phyloP scores from a whole-genome alignment of 2,888 invertebrate genomes.

The Rapana venosa region DNA sequence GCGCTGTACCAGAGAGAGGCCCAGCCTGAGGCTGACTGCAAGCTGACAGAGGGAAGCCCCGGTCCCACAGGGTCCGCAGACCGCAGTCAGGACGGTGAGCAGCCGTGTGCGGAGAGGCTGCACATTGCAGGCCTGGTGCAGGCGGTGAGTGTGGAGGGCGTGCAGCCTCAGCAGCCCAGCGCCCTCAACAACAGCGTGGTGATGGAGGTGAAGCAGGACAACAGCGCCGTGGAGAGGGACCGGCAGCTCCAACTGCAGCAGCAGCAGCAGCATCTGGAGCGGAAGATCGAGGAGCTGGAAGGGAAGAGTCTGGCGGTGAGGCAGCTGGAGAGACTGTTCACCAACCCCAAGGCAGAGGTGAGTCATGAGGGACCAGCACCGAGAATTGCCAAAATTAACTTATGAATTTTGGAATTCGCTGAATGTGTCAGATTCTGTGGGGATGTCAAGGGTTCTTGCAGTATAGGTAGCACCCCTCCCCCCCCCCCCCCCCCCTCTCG shows the following conservation, averaged over 20 bases:
- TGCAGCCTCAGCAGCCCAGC: not conserved
- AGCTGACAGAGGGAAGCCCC: not conserved
- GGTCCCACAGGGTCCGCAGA: not conserved
- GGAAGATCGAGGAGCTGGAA: constrained; percentile 31
- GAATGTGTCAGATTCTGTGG: too few relatives aligned
- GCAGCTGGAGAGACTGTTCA: constrained; percentile 45
- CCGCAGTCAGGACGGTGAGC: not conserved
- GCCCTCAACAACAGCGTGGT: constrained; percentile 23
- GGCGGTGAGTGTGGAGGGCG: not conserved
- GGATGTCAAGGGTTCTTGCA: too few relatives aligned
- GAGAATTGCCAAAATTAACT: too few relatives aligned
- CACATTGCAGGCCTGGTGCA: not conserved
- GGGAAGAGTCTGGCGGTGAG: constrained; percentile 2
- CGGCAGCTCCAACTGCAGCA: not conserved
- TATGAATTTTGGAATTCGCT: too few relatives aligned
- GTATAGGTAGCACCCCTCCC: too few relatives aligned
- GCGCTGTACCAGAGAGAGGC: not conserved
- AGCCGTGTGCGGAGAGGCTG: not conserved
- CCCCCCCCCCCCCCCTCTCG: too few relatives aligned
- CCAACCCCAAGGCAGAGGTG: constrained; percentile 34
- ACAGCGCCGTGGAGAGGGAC: constrained; percentile 20
- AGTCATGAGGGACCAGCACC: not conserved
- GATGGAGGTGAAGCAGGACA: constrained; percentile 19
- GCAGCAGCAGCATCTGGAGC: constrained; percentile 4
- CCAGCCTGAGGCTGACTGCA: not conserved